A percentile compares a stretch with the other conserved stretches of the same genome.
Evolutionary conservation across 2,888 invertebrate species (phyloP).

Genomic region (Cheilosia scutellata): DNA sequence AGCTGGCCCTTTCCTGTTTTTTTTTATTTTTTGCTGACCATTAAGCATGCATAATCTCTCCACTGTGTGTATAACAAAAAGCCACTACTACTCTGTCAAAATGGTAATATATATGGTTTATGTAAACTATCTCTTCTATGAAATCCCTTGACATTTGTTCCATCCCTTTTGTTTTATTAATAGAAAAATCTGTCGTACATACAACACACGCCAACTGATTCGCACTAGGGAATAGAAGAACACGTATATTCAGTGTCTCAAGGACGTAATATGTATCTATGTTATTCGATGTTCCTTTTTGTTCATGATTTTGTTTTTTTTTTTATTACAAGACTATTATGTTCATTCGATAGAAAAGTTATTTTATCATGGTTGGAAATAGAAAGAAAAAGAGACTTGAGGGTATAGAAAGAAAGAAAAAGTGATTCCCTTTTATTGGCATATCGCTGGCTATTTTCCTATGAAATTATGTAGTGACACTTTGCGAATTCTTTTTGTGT

Average conservation of each 20-base stretch:
- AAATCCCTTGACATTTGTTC: background rate
- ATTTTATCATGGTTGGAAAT: background rate
- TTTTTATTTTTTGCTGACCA: background rate
- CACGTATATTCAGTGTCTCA: background rate
- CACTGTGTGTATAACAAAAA: background rate
- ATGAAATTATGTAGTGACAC: background rate
- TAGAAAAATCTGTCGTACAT: background rate
- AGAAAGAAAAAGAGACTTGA: background rate
- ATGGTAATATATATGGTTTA: constrained; percentile 11
- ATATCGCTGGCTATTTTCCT: background rate
- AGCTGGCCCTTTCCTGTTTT: background rate
- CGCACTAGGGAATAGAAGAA: background rate
- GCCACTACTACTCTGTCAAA: constrained; percentile 1
- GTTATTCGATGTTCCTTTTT: background rate
- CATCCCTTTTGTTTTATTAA: constrained; percentile 21
- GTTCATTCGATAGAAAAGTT: constrained; percentile 13
- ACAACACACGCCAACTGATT: background rate
- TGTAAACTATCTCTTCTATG: background rate
- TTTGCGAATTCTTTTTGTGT: background rate
- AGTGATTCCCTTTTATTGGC: constrained; percentile 12
- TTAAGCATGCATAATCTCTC: background rate
- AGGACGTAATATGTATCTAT: background rate
- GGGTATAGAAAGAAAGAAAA: background rate
- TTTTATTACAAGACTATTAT: background rate
- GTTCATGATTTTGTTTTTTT: background rate